These are phyloP conservation scores for Dendrocincla fuliginosa DNA, from an alignment of 2,797 vertebrate genomes.

Conservation along the genomic window DNA sequence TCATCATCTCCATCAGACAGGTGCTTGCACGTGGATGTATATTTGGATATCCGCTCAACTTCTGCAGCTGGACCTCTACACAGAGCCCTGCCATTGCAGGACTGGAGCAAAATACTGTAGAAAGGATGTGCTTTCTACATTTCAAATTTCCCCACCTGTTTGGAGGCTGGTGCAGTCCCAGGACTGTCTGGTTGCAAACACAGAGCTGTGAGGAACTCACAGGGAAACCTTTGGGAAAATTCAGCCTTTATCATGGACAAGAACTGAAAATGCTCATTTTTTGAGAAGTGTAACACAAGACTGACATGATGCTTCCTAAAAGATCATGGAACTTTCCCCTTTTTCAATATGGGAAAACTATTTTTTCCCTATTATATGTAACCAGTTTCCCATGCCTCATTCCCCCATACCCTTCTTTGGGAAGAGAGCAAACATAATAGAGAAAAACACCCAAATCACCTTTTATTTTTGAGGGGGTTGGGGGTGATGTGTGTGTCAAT, in stretches of 20 bases:
- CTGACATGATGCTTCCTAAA: background rate
- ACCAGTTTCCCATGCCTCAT: background rate
- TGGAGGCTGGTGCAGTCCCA: background rate
- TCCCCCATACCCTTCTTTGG: background rate
- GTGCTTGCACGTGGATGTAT: background rate
- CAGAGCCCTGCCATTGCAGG: background rate
- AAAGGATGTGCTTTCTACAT: background rate
- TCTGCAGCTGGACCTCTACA: background rate
- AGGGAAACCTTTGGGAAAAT: background rate
- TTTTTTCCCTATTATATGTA: background rate
- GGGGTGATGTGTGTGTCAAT: background rate
- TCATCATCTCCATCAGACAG: background rate
- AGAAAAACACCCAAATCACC: background rate
- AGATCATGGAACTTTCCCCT: background rate
- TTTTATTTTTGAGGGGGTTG: background rate
- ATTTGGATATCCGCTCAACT: background rate
- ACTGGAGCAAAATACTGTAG: background rate
- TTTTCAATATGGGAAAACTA: background rate
- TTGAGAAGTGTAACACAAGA: background rate
- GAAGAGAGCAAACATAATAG: background rate
- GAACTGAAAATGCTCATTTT: background rate
- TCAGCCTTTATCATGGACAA: rapidly evolving
- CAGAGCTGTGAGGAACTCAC: background rate
- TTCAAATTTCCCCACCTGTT: background rate
- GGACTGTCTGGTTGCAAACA: background rate